Evolutionary conservation across 2,797 vertebrate species (phyloP).

Genomic region (Enteromius mattozi): DNA sequence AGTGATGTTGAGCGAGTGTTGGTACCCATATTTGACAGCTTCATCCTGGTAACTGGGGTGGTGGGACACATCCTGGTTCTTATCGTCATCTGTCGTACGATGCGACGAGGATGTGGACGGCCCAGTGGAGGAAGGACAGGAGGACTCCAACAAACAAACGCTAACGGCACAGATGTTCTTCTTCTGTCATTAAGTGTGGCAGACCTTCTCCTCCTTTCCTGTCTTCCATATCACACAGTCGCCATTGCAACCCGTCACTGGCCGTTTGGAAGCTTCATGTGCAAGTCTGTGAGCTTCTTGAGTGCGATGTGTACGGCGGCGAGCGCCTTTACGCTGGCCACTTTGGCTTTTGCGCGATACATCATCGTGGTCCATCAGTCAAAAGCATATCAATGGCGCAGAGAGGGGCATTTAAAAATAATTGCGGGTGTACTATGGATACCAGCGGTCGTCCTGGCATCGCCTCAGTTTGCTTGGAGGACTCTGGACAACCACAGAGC

Average conservation of each 20-base stretch:
- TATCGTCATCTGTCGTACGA: conserved; percentile 70
- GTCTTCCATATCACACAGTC: conserved; percentile 76
- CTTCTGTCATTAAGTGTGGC: conserved; percentile 77
- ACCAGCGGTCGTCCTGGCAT: conserved; percentile 71
- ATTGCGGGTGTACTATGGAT: conserved; percentile 71
- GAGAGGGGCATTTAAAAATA: conserved; percentile 60
- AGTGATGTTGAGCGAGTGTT: conserved; percentile 69
- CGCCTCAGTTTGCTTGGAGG: conserved; percentile 77
- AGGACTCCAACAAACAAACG: conserved; percentile 6
- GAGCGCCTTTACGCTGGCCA: conserved; percentile 76
- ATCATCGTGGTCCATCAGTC: conserved; percentile 75
- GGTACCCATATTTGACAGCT: conserved; percentile 74
- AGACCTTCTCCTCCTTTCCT: conserved; percentile 75
- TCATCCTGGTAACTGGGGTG: conserved; percentile 74
- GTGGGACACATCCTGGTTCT: conserved; percentile 76
- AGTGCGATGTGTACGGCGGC: conserved; percentile 75
- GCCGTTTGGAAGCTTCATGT: conserved; percentile 77
- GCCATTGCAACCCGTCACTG: conserved; percentile 72
- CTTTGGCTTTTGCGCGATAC: conserved; percentile 76
- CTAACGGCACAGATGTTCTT: conserved; percentile 73
- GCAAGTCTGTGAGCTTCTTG: conserved; percentile 77
- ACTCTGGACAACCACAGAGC: conserved; percentile 25
- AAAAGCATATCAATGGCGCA: conserved; percentile 70
- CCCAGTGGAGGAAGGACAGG: background rate
- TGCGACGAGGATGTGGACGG: conserved; percentile 24